phyloP scores from a whole-genome alignment of 1,140 invertebrate genomes.

The Nasonia giraulti region DNA sequence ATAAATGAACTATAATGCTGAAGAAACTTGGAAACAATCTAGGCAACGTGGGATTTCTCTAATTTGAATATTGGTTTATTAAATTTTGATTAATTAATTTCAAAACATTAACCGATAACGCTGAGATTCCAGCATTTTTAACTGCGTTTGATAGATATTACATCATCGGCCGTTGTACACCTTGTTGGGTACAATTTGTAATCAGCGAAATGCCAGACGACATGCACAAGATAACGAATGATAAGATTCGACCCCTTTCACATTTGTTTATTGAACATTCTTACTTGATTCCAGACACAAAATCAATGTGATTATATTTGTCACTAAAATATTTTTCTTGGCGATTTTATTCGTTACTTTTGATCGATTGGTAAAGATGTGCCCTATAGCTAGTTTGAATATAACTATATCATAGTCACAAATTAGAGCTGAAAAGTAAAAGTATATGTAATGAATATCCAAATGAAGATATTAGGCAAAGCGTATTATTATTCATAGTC shows the following conservation, averaged over 20 bases:
- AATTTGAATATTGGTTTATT: neutral
- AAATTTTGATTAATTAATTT: neutral
- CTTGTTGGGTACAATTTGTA: neutral
- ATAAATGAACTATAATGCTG: neutral
- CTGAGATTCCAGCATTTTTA: too few relatives aligned
- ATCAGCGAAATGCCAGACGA: neutral
- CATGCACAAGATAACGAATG: neutral
- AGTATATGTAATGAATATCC: neutral
- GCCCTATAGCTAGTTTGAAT: too few relatives aligned
- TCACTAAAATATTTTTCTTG: too few relatives aligned
- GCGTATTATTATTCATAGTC: neutral
- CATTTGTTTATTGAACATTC: neutral
- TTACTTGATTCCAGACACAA: neutral
- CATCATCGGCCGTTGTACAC: neutral
- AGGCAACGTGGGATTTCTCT: neutral
- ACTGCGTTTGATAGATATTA: neutral
- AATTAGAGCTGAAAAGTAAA: too few relatives aligned
- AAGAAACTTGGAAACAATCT: too few relatives aligned
- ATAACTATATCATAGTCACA: too few relatives aligned
- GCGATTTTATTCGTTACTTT: too few relatives aligned
- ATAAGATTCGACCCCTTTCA: neutral
- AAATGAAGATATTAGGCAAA: neutral
- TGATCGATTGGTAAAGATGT: too few relatives aligned
- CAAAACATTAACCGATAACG: too few relatives aligned
- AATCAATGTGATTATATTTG: neutral